Percentiles rank a stretch among this genome's conserved stretches.
These are phyloP conservation scores for Tenualosa ilisha DNA, from an alignment of 2,797 vertebrate genomes.

Conservation along the genomic window DNA sequence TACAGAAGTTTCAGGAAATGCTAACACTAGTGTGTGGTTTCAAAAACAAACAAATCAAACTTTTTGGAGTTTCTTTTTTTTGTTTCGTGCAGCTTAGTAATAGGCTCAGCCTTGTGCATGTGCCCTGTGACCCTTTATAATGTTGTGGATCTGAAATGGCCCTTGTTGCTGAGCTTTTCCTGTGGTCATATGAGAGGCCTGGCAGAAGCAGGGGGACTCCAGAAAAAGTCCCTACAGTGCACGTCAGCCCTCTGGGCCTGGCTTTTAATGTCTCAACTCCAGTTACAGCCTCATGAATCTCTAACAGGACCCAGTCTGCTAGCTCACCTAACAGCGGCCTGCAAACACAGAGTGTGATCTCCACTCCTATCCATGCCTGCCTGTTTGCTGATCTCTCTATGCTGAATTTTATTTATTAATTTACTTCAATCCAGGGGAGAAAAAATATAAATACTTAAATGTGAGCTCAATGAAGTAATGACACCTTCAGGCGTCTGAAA, in stretches of 20 bases:
- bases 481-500: neutral
- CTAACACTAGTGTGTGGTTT: neutral
- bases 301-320: constrained; percentile 55
- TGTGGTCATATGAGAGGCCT: neutral
- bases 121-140: constrained; percentile 49
- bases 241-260: constrained; percentile 29
- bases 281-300: constrained; percentile 68
- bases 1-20: neutral
- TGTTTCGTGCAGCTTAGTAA: neutral
- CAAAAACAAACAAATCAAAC: neutral
- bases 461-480: neutral
- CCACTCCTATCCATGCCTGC: neutral
- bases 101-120: constrained; percentile 39
- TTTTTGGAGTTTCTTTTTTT: no score
- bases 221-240: constrained; percentile 32
- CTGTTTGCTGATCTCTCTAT: neutral
- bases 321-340: constrained; percentile 48
- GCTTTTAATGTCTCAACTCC: constrained; percentile 68
- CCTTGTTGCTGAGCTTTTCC: constrained; percentile 45
- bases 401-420: neutral
- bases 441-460: neutral
- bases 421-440: no score
- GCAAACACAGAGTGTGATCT: neutral
- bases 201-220: constrained; percentile 18
- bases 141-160: constrained; percentile 57